Evolutionary conservation across 1,140 invertebrate genomes (phyloP).

Genomic region (Platyura marginata): DNA sequence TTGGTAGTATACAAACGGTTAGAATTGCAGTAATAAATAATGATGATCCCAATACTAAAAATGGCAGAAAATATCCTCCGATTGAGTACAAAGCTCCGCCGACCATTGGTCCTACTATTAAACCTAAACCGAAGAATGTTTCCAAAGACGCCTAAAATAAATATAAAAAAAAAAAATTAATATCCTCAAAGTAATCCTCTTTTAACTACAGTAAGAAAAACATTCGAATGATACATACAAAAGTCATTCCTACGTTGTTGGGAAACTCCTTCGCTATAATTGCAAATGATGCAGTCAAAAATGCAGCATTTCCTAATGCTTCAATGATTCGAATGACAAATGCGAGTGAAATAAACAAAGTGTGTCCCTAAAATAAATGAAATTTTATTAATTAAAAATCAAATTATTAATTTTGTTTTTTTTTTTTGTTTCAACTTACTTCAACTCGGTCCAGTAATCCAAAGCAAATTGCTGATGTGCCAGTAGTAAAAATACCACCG

Average conservation of each 20-base stretch:
- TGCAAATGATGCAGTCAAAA: constrained; percentile 79
- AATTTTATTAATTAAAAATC: not conserved
- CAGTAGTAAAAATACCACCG: constrained; percentile 69
- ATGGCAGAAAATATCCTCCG: constrained; percentile 75
- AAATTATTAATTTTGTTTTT: not conserved
- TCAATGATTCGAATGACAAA: constrained; percentile 78
- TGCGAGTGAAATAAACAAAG: constrained; percentile 66
- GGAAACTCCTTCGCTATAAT: constrained; percentile 91
- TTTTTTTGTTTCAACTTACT: not conserved
- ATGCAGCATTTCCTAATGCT: constrained; percentile 80
- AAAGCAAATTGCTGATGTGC: constrained; percentile 67
- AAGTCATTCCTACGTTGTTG: constrained; percentile 71
- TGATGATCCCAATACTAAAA: constrained; percentile 59
- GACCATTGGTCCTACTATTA: constrained; percentile 71
- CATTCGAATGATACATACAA: constrained; percentile 40
- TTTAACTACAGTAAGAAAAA: not conserved
- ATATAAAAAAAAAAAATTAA: too few relatives aligned
- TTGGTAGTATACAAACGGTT: constrained; percentile 52
- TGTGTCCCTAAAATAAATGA: constrained; percentile 43
- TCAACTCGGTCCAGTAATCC: constrained; percentile 24
- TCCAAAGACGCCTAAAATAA: constrained; percentile 67
- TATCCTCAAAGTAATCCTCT: not conserved
- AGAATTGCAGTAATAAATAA: constrained; percentile 57
- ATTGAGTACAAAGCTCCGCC: constrained; percentile 60
- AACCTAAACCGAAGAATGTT: constrained; percentile 75